These are phyloP conservation scores for Sorex araneus DNA, from an alignment of 2,113 vertebrate species.

Conservation along the genomic window DNA sequence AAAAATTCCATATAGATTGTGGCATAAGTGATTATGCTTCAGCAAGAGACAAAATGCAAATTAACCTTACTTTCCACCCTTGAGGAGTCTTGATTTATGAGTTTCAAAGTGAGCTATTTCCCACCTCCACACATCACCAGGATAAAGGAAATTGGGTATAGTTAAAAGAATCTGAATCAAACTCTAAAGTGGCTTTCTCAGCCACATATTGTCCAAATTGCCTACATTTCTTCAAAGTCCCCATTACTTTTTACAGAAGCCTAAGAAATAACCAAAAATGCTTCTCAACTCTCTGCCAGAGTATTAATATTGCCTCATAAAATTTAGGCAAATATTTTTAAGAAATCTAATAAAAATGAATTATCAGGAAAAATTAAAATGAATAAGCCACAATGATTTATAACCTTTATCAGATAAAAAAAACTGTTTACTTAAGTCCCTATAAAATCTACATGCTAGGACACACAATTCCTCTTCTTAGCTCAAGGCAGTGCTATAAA, in stretches of 20 bases:
- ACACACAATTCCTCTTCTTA: background rate
- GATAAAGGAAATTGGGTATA: background rate
- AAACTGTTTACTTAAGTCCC: background rate
- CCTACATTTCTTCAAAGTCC: background rate
- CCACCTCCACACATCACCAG: background rate
- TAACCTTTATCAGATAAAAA: background rate
- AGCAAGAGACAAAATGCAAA: conserved; percentile 27
- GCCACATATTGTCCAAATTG: background rate
- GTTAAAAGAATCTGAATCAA: conserved; percentile 12
- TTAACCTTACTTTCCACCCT: background rate
- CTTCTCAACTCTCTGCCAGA: background rate
- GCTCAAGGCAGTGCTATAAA: background rate
- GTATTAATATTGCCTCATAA: accelerated
- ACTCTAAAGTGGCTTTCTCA: conserved; percentile 6
- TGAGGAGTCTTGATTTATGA: conserved; percentile 31
- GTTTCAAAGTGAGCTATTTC: conserved; percentile 1
- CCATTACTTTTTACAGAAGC: background rate
- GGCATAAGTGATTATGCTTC: background rate
- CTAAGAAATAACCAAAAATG: background rate
- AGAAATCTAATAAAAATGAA: conserved; percentile 19
- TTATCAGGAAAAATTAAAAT: background rate
- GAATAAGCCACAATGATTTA: background rate
- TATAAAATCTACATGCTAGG: background rate
- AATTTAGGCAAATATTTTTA: background rate
- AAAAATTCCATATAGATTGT: conserved; percentile 7